Evolutionary conservation across 2,797 vertebrate species (phyloP), one percentile per base, ranked within the genome.

Genomic region (Lerista edwardsae): DNA sequence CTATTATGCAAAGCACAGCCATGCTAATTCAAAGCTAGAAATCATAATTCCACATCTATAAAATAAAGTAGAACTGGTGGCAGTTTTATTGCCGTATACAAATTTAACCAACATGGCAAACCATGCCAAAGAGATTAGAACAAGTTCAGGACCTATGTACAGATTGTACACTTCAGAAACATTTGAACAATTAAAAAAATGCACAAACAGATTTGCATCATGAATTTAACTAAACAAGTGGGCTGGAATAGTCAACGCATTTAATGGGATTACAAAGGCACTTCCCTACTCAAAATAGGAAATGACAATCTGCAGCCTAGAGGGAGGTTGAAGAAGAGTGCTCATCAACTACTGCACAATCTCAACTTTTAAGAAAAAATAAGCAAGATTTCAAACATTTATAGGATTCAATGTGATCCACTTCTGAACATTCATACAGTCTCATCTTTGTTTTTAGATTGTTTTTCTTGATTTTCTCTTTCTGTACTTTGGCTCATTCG

Each of bases 91-190:
- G 96, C 96, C 96, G 96, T 95, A 96, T 97, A 97, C 96, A 97
- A 97, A 97, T 96, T 94, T 95, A 95, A 96, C 95, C 96, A 97
- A 96, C 96, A 95, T 96, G 96, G 96, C 95, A 96, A 96, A 82
- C 95, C 95, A 95, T 96, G 96, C 97, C 96, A 93, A 95, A 96
- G 93, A 95, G 97, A 97, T 97, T 97, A 97, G 97, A 99, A 99
- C 97, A 97, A 97, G 98, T 97, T 96, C 94, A 94, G 96, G 97
- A 96, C 95, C 88, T 98, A 98, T 98, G 96, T 98, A 98, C 97
- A 98, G 97, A 97, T 95, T 97, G 96, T 96, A 96, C 95, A 95
- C 96, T 95, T 97, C 93, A 94, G 93, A 96, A 96, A 97, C 94
- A 96, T 96, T 94, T 93, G 90, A 96, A 97, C 95, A 96, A 95